Percentiles rank a stretch among this genome's conserved stretches.
Conservation (phyloP, 2,797 vertebrate species). For the Girardinus metallicus region DNA sequence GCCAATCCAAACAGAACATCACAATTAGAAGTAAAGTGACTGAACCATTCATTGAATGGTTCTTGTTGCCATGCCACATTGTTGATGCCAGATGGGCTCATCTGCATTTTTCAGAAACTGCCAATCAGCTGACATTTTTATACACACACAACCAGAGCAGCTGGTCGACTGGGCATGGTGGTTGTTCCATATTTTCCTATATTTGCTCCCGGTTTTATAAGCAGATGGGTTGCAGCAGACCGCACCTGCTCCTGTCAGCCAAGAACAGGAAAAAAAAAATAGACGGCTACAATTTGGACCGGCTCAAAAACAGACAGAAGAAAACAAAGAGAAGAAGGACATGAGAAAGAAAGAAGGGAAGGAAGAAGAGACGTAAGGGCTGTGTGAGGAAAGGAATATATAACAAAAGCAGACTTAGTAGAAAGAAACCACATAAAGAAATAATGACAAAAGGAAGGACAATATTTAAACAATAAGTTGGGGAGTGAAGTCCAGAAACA, state of each 20-base stretch:
- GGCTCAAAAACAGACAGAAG: background rate
- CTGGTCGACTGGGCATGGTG: background rate
- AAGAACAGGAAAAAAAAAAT: background rate
- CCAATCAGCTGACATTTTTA: background rate
- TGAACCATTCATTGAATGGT: background rate
- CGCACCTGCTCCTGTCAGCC: background rate
- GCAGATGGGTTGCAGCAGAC: background rate
- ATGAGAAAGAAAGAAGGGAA: background rate
- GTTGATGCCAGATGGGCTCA: background rate
- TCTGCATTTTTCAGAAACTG: background rate
- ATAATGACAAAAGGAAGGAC: background rate
- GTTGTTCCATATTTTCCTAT: background rate
- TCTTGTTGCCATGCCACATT: background rate
- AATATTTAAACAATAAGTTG: background rate
- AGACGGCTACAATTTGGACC: background rate
- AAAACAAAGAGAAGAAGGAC: background rate
- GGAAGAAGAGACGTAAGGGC: background rate
- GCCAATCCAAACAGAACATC: background rate
- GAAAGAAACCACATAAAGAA: background rate
- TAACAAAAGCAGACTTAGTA: background rate
- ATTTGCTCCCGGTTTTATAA: background rate
- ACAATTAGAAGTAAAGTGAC: background rate
- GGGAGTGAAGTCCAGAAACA: background rate
- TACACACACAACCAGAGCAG: background rate
- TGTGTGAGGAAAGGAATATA: background rate